Conservation (phyloP, 2,888 invertebrate genomes). For the Megaustenia siamemsis region DNA sequence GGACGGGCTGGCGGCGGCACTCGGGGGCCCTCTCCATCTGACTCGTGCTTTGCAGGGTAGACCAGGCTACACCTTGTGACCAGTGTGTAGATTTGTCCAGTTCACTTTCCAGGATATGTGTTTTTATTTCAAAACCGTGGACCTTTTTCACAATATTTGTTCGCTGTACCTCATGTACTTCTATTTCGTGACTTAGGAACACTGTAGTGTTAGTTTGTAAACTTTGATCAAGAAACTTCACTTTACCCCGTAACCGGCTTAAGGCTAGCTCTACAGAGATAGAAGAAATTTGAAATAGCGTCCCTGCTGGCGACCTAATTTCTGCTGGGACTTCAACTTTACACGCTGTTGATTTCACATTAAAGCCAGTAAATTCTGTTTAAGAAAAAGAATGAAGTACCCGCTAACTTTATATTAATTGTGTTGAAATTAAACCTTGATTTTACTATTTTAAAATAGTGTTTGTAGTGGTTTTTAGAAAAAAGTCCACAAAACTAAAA, state of each 20-base stretch:
- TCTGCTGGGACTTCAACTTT: background rate
- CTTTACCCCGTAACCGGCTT: background rate
- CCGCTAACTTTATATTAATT: too few relatives aligned
- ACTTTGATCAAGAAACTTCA: background rate
- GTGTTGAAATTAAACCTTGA: too few relatives aligned
- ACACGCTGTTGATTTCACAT: too few relatives aligned
- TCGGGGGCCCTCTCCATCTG: background rate
- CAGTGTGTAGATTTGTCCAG: background rate
- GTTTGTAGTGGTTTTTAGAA: too few relatives aligned
- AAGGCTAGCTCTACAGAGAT: background rate
- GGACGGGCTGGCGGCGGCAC: slow-evolving; percentile 32
- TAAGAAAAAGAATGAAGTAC: too few relatives aligned
- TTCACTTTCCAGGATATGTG: background rate
- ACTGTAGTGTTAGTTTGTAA: background rate
- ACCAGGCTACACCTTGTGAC: background rate
- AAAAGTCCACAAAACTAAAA: too few relatives aligned
- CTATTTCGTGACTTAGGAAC: background rate
- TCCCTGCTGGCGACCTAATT: slow-evolving; percentile 19
- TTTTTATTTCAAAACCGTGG: background rate
- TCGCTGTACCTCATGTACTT: background rate
- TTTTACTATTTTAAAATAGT: too few relatives aligned
- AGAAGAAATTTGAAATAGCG: slow-evolving; percentile 23
- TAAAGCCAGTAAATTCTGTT: too few relatives aligned
- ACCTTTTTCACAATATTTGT: background rate
- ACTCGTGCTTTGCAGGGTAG: background rate